These are phyloP conservation scores for Hormaphis cornu DNA, from an alignment of 1,140 invertebrate genomes.

Conservation along the genomic window DNA sequence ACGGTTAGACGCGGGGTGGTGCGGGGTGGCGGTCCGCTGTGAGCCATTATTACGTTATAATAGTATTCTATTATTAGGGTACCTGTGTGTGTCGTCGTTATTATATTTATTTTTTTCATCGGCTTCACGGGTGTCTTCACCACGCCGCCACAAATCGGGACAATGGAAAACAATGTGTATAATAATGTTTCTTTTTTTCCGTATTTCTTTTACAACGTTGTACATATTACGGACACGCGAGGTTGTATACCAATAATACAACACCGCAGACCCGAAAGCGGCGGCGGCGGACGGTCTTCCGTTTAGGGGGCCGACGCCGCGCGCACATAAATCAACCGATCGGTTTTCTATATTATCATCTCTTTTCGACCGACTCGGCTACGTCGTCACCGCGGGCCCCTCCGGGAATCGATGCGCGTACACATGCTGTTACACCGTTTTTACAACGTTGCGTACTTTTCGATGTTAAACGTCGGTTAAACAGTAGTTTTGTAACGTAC, in stretches of 20 bases:
- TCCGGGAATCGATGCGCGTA: background rate
- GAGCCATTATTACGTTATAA: conserved; percentile 11
- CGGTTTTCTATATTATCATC: background rate
- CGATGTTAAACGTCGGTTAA: too few relatives aligned
- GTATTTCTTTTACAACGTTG: conserved; percentile 7
- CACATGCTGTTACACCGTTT: background rate
- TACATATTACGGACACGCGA: background rate
- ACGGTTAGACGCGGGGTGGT: background rate
- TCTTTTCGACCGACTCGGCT: background rate
- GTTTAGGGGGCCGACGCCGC: conserved; percentile 5
- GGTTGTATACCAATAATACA: background rate
- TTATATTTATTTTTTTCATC: background rate
- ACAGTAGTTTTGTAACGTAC: too few relatives aligned
- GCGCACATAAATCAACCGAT: conserved; percentile 29
- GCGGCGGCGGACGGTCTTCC: background rate
- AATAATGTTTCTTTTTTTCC: background rate
- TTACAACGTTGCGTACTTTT: background rate
- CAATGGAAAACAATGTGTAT: conserved; percentile 15
- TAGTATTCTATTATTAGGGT: too few relatives aligned
- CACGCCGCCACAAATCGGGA: background rate
- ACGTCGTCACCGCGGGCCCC: background rate
- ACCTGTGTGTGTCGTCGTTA: conserved; percentile 20
- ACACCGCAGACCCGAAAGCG: background rate
- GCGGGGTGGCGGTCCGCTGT: background rate
- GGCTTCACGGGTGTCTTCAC: background rate